Conservation (phyloP, 2,113 vertebrate genomes). For the Pterocles orientalis region DNA sequence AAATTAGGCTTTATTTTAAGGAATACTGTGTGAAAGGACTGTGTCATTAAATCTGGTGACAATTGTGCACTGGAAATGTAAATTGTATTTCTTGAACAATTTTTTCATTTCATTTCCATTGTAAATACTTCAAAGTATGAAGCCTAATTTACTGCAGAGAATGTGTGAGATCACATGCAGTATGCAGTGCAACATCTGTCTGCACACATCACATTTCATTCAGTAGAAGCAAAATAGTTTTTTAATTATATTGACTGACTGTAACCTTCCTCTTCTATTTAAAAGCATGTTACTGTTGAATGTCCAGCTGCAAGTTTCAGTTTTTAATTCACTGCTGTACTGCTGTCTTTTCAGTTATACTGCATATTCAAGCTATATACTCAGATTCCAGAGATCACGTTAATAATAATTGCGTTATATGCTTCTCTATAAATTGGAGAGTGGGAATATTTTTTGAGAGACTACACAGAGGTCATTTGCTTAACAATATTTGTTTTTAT, state of each 20-base stretch:
- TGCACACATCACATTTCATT: conserved; percentile 27
- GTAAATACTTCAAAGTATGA: conserved; percentile 38
- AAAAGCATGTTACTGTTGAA: not conserved
- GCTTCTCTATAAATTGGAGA: not conserved
- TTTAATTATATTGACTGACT: not conserved
- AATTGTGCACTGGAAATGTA: conserved; percentile 34
- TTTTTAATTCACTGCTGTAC: not conserved
- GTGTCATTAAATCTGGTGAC: conserved; percentile 11
- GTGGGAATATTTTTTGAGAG: not conserved
- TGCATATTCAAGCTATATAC: not conserved
- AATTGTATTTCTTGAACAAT: conserved; percentile 52
- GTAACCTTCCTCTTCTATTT: not conserved
- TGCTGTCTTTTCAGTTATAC: not conserved
- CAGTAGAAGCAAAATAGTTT: conserved; percentile 10
- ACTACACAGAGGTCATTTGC: not conserved
- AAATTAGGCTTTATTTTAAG: conserved; percentile 31
- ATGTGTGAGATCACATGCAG: not conserved
- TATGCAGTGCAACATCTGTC: conserved; percentile 12
- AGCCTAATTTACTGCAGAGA: conserved; percentile 36
- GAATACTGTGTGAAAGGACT: not conserved
- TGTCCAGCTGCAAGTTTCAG: not conserved
- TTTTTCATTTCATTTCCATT: conserved; percentile 28
- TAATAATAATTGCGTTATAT: conserved; percentile 37
- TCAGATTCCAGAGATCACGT: not conserved
- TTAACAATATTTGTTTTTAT: conserved; percentile 5